Evolutionary conservation across 2,888 invertebrate species (phyloP).

Genomic region (Phalangium opilio): DNA sequence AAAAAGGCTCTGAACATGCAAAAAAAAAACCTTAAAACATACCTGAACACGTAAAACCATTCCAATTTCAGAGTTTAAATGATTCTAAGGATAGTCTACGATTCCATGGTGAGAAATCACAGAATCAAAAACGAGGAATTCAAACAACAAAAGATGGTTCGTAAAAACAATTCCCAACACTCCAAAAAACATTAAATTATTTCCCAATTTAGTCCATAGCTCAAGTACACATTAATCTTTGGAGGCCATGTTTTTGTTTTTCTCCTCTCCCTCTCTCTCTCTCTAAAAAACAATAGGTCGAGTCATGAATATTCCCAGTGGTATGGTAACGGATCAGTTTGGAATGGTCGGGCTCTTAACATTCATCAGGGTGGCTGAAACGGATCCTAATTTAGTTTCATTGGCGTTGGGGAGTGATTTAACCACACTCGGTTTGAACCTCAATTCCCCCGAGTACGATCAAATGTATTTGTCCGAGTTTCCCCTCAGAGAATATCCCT

Average conservation of each 20-base stretch:
- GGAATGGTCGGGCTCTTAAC: constrained; percentile 97
- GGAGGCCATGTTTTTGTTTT: too few relatives aligned
- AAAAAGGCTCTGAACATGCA: too few relatives aligned
- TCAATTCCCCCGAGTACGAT: constrained; percentile 81
- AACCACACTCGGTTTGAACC: constrained; percentile 91
- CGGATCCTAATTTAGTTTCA: constrained; percentile 89
- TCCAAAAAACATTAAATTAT: constrained; percentile 26
- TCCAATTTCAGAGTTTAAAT: constrained; percentile 2
- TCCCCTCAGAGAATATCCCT: too few relatives aligned
- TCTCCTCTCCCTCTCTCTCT: too few relatives aligned
- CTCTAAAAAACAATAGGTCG: too few relatives aligned
- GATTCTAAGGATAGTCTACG: constrained; percentile 25
- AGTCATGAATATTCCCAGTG: constrained; percentile 94
- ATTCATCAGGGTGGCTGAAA: constrained; percentile 93
- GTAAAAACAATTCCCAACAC: constrained; percentile 27
- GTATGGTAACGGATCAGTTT: constrained; percentile 98
- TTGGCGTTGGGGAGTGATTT: constrained; percentile 94
- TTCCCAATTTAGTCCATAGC: constrained; percentile 21
- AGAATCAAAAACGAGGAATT: constrained; percentile 51
- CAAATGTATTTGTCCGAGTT: too few relatives aligned
- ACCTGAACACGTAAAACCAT: too few relatives aligned
- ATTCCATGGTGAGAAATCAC: constrained; percentile 26
- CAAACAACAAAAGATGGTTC: constrained; percentile 85
- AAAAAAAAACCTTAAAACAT: too few relatives aligned
- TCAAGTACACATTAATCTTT: too few relatives aligned